These are phyloP conservation scores for Rapana venosa DNA, from an alignment of 2,888 invertebrate species.

Conservation along the genomic window DNA sequence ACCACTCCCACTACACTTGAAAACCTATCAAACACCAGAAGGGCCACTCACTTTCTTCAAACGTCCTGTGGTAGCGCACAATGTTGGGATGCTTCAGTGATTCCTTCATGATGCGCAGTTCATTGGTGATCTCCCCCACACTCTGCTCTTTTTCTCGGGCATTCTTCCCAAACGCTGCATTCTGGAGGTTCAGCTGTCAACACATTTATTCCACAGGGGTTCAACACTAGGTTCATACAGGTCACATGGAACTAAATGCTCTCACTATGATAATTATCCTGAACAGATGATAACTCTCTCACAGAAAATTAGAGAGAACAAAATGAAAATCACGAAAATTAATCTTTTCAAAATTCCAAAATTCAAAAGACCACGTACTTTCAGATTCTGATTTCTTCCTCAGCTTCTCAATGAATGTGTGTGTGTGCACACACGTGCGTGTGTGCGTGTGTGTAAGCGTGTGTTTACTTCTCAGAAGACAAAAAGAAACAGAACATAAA, in stretches of 20 bases:
- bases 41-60: constrained; percentile 74
- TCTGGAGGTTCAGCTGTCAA: constrained; percentile 72
- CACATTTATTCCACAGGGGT: background rate
- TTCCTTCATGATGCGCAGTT: constrained; percentile 79
- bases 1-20: background rate
- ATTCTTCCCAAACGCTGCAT: constrained; percentile 72
- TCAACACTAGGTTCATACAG: too few species aligned
- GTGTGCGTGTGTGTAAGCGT: background rate
- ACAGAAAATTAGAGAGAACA: background rate
- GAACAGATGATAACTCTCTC: too few species aligned
- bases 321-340: background rate
- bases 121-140: constrained; percentile 79
- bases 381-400: too few species aligned
- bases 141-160: constrained; percentile 74
- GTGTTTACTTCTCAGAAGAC: background rate
- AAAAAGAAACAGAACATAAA: background rate
- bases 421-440: background rate
- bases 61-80: constrained; percentile 79
- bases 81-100: constrained; percentile 79
- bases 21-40: background rate
- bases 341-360: too few species aligned
- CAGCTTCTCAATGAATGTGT: background rate
- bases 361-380: too few species aligned
- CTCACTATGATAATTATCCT: too few species aligned
- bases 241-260: too few species aligned